Base-by-base conservation (phyloP, 2,888 invertebrate genomes). In the Hyposoter dolosus region DNA sequence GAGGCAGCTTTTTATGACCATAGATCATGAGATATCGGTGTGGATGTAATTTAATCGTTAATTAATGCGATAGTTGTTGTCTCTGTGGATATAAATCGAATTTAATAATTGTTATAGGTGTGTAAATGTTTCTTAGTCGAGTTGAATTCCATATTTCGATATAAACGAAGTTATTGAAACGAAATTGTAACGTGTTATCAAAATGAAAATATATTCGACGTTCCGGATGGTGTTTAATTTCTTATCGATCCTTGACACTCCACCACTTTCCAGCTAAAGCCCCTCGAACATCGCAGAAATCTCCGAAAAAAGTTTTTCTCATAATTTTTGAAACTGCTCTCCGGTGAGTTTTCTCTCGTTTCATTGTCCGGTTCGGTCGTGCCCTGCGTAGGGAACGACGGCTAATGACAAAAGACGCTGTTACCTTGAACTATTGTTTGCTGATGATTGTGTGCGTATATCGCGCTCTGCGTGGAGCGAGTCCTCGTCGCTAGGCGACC, bases 51-150 rank as follows among this genome's bases (percentile, higher is more conserved):
- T 28, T 28, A 3, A 28, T 60, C 60, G 60, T 60, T 60, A 60
- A 23, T 60, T 28, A 28, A 60, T 60, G 15, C 15, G 23, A 60
- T 60, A 60, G 60, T 19, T 60, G 9, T 0, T 15, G 28, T 60
- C 28, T 15, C 60, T 28, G 60, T 60, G 12, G 15, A 28, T 60
- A 60, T 28, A 15, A 23, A 28, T 15, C 12, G 60, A 15, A 60
- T 28, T 60, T 4, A 28, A 28, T 4, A 60, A 60, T 60, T 28
- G 56, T 60, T 60, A 28, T 60, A 60, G 56, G 23, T 60, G 23
- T 60, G 60, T 60, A 23, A 60, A 60, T 60, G 60, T 60, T 60
- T 28, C n/a, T 4, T 60, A 60, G 60, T 28, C 1, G 28, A 60
- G 6, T 28, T 28, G 6, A 28, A 60, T 5, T 60, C 60, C 28